Evolutionary conservation across 2,888 invertebrate genomes (phyloP), one percentile per base, ranked within the genome.

Genomic region (Calameuta pallipes): DNA sequence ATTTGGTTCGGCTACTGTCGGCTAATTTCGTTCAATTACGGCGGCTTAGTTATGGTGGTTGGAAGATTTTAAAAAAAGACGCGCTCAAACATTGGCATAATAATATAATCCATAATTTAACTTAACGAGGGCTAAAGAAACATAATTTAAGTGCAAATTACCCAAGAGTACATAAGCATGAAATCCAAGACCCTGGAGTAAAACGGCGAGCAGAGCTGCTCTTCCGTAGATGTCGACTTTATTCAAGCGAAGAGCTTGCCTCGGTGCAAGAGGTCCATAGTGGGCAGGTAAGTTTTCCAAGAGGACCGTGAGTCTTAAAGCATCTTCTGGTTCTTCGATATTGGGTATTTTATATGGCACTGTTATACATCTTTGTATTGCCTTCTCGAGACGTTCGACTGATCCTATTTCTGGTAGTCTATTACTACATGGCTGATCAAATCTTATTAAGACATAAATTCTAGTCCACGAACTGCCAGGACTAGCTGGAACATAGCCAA

Each of bases 171-270:
- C 90, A 37, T 87, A 90, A 23, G 90, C 82, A n/a, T 89, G 83
- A 36, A 88, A 80, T 36, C 85, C 88, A 36, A 91, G 81, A 23
- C 89, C 91, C 75, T 88, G 88, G 11, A 91, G 82, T 41, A 91
- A 80, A 13, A 86, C 83, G 1, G 89, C 87, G 9, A 91, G 84
- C 33, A 91, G 77, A 35, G 89, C 89, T n/a, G 91, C 90, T 13
- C 91, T 86, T 12, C 91, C 91, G 75, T 89, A 91, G 75, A 90
- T 89, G 81, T 91, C 91, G 4, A 91, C 88, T 81, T 91, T 91
- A 77, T 88, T 90, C 36, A 91, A 83, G 77, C 88, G 89, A 41
- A 91, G 80, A 41, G 90, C 90, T 77, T 91, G 91, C 33, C 87
- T 86, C 4, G 91, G 90, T 6, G 87, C 87, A 34, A 91, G 78